These are phyloP conservation scores for Squalus acanthias DNA, from an alignment of 2,797 vertebrate species.

Conservation along the genomic window DNA sequence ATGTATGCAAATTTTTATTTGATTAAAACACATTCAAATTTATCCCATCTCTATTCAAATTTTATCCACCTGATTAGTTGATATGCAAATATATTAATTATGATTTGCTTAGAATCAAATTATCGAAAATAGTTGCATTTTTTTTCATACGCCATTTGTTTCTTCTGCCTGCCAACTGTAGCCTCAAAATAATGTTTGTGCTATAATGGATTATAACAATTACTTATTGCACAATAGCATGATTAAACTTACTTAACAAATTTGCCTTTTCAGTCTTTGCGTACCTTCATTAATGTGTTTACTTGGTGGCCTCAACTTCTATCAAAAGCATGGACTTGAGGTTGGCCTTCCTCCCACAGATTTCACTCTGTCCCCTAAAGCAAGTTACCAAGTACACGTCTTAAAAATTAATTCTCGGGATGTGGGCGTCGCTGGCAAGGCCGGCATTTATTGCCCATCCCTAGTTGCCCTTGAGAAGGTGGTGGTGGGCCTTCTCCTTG, in stretches of 20 bases:
- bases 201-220: neutral
- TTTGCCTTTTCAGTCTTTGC: neutral
- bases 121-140: constrained; percentile 6
- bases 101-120: constrained; percentile 13
- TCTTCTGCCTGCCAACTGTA: neutral
- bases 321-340: neutral
- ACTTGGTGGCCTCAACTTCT: neutral
- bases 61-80: constrained; percentile 19
- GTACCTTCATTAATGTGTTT: neutral
- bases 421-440: neutral
- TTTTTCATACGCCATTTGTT: neutral
- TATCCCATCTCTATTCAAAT: constrained; percentile 18
- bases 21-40: constrained; percentile 28
- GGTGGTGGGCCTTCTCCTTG: neutral
- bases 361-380: neutral
- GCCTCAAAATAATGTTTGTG: neutral
- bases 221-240: neutral
- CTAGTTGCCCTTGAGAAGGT: neutral
- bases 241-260: neutral
- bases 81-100: constrained; percentile 8
- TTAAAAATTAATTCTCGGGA: neutral
- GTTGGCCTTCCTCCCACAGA: neutral
- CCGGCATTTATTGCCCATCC: neutral
- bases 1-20: constrained; percentile 22
- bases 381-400: neutral